phyloP scores from a whole-genome alignment of 2,113 vertebrate genomes.

The Diadophis punctatus region DNA sequence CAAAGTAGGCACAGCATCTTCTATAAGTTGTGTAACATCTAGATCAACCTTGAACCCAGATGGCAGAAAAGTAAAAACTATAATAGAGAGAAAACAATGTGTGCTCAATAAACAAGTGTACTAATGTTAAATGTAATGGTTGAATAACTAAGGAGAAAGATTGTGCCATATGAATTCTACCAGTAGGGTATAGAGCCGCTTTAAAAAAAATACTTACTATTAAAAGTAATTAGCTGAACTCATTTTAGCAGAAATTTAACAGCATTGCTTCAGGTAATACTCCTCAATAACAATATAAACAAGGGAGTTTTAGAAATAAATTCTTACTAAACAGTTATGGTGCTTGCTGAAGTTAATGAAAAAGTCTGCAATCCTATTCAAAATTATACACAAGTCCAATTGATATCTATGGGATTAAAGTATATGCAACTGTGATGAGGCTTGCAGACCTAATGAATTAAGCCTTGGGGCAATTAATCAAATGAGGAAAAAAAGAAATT shows the following conservation, averaged over 20 bases:
- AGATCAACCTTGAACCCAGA: neutral
- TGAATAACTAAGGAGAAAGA: neutral
- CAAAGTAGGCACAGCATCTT: neutral
- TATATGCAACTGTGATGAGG: neutral
- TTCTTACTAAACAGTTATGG: neutral
- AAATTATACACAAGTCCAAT: neutral
- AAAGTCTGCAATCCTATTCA: neutral
- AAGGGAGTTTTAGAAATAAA: neutral
- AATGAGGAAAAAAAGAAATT: constrained; percentile 8
- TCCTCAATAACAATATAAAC: neutral
- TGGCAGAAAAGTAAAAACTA: neutral
- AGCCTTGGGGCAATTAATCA: constrained; percentile 26
- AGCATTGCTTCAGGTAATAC: constrained; percentile 2
- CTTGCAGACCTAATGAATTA: constrained; percentile 6
- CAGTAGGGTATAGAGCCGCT: neutral
- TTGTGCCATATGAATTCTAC: neutral
- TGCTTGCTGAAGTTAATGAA: neutral
- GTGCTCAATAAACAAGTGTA: neutral
- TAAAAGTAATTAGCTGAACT: constrained; percentile 4
- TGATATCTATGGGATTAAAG: neutral
- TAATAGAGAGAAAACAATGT: neutral
- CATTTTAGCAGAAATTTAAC: neutral
- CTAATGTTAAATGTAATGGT: neutral
- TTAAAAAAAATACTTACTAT: neutral
- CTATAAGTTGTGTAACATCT: neutral